Conservation (phyloP, 2,888 invertebrate species). For the Pyrochroa serraticornis region DNA sequence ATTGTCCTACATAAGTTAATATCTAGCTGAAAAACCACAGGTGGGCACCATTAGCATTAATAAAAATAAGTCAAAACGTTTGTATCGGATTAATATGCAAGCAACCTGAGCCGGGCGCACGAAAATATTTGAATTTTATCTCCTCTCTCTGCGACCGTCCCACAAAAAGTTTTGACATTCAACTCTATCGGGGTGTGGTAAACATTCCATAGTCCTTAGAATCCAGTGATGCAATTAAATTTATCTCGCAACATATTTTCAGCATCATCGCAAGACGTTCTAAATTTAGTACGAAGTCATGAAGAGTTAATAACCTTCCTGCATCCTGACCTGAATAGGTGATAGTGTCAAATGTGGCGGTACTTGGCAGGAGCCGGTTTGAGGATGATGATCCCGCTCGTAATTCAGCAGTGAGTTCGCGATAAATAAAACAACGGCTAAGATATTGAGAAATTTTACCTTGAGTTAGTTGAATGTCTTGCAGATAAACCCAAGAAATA, state of each 20-base stretch:
- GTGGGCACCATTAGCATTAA: neutral
- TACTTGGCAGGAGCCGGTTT: slow-evolving; percentile 1
- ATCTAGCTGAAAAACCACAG: too few relatives aligned
- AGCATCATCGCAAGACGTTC: neutral
- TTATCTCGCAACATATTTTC: neutral
- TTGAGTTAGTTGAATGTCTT: slow-evolving; percentile 2
- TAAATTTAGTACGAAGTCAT: slow-evolving; percentile 1
- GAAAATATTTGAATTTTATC: slow-evolving; percentile 14
- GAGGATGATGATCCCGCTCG: too few relatives aligned
- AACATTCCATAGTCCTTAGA: slow-evolving; percentile 23
- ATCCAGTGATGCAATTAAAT: slow-evolving; percentile 2
- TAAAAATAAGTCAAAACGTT: slow-evolving; percentile 2
- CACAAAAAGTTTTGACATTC: slow-evolving; percentile 21
- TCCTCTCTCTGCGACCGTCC: slow-evolving; percentile 14
- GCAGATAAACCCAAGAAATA: slow-evolving; percentile 12
- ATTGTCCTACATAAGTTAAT: too few relatives aligned
- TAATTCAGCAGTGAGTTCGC: too few relatives aligned
- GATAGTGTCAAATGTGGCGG: neutral
- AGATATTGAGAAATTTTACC: slow-evolving; percentile 1
- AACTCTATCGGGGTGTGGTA: slow-evolving; percentile 26
- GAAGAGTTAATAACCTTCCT: slow-evolving; percentile 32
- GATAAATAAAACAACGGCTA: too few relatives aligned
- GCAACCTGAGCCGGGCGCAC: slow-evolving; percentile 1
- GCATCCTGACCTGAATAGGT: slow-evolving; percentile 32
- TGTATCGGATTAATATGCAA: slow-evolving; percentile 11